Base-by-base conservation (phyloP, 2,797 vertebrate species). In the Xenentodon cancila region DNA sequence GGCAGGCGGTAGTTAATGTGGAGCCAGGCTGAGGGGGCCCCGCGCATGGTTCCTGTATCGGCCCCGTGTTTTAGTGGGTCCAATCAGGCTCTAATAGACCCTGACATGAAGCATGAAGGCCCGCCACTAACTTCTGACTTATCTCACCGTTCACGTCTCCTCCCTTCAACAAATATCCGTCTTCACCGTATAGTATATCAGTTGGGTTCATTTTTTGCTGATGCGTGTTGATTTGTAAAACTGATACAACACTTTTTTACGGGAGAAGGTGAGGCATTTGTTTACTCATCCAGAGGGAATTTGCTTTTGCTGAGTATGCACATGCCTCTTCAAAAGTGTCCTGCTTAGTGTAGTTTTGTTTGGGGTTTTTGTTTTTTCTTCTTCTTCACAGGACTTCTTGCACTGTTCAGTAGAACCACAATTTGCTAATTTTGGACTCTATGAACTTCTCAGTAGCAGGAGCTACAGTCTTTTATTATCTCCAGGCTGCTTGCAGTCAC, bases 1-100 rank as follows among this genome's bases (percentile, higher is more conserved):
- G 81, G 80, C 77, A 68, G 83, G 53, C 75, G 42, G 76, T 65
- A 65, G 79, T 89, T 88, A 83, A 88, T 85, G 86, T 77, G 51
- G 73, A 79, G 69, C 68, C 19, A 9, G 59, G 65, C 80, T 18
- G n/a, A 44, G 74, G 82, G 53, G 73, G 80, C 9, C 30, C 40
- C 44, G 50, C 74, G 45, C 13, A 17, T 7, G 7, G 32, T 58
- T 48, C 11, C 13, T 19, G 15, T 76, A 87, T 85, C 63, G 25
- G 70, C 75, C 84, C 85, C 80, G 83, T 55, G 61, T 64, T 53
- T 64, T 88, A 88, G 89, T 89, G 87, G 73, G n/a, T 60, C 75
- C 79, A 81, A 82, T 86, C 75, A 79, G 72, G 21, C 64, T 71
- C 75, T 89, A 87, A 89, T 86, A 83, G 80, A 88, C 56, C 71